A percentile compares a stretch with the other conserved stretches of the same genome.
These are phyloP conservation scores for Channallabes apus DNA, from an alignment of 2,797 vertebrate genomes.

Conservation along the genomic window DNA sequence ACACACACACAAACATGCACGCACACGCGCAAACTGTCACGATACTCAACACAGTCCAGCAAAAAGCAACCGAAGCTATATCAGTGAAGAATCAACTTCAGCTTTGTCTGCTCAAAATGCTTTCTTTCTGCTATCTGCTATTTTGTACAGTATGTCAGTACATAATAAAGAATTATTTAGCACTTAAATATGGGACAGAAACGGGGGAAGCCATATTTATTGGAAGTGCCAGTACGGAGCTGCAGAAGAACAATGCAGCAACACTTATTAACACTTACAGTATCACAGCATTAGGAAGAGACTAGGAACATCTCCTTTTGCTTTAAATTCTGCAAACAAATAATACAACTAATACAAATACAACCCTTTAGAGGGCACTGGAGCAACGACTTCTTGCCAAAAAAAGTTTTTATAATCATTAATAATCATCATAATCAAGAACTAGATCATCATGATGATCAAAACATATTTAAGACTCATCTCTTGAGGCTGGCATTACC, in stretches of 20 bases:
- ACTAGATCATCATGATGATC: background rate
- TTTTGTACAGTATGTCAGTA: background rate
- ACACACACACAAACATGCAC: too few relatives aligned
- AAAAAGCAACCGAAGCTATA: background rate
- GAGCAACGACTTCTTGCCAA: background rate
- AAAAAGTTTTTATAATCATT: background rate
- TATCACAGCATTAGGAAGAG: background rate
- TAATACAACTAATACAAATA: background rate
- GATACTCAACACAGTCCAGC: constrained; percentile 1
- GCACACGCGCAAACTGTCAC: background rate
- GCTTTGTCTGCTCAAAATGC: constrained; percentile 19
- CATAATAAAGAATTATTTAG: background rate
- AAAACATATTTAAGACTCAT: background rate
- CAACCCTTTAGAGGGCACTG: background rate
- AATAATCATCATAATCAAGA: background rate
- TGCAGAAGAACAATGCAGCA: background rate
- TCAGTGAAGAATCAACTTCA: constrained; percentile 20
- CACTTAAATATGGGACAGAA: background rate
- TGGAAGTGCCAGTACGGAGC: background rate
- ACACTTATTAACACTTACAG: background rate
- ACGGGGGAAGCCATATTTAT: background rate
- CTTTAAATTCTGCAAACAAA: background rate
- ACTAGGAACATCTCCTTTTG: background rate
- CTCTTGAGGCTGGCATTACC: background rate
- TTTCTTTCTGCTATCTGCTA: constrained; percentile 11